Base-by-base conservation (phyloP, 2,113 vertebrate genomes). In the Pantherophis guttatus region DNA sequence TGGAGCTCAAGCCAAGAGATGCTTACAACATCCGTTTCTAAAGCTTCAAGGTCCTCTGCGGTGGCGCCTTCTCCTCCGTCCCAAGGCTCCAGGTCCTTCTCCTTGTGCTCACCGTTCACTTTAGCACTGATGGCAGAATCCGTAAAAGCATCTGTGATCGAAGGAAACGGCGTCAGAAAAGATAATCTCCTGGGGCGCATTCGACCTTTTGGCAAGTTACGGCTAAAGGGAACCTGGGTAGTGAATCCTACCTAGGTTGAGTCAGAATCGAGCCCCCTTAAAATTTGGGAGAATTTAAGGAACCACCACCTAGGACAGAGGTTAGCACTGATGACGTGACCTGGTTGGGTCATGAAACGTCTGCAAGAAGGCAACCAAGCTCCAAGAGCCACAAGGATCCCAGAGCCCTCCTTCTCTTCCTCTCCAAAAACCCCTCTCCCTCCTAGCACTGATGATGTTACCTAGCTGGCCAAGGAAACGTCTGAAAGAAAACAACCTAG, bases 31-130 rank as follows among this genome's bases (percentile, higher is more conserved):
- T 99, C 99, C 2, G 98, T 99, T 95, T 99, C 99, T 95, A 99
- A 96, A 87, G 99, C 98, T 95, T 99, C 99, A 1, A 99, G 97
- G 90, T 99, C 99, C 94, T 99, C 99, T 0, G 95, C 98, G 55
- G 97, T 89, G 0, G 96, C 95, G 85, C 95, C 97, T 95, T 99
- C 99, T 15, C 99, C 99, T 91, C 98, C 98, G 96, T 99, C 99
- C 99, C 99, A 99, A 0, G 99, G 99, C 75, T 99, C 99, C n/a
- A 99, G 97, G 96, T 99, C 99, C 96, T 99, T 99, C 33, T 99
- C 99, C 97, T 99, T 99, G 96, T 99, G 99, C 50, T 99, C 99
- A 29, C 99, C 99, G 92, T 99, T 99, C 3, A 99, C 98, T 97
- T 98, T 98, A 95, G 98, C 96, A 93, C 98, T 98, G 95, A 99